These are phyloP conservation scores for Hermetia illucens DNA, from an alignment of 1,140 invertebrate species.

Conservation along the genomic window DNA sequence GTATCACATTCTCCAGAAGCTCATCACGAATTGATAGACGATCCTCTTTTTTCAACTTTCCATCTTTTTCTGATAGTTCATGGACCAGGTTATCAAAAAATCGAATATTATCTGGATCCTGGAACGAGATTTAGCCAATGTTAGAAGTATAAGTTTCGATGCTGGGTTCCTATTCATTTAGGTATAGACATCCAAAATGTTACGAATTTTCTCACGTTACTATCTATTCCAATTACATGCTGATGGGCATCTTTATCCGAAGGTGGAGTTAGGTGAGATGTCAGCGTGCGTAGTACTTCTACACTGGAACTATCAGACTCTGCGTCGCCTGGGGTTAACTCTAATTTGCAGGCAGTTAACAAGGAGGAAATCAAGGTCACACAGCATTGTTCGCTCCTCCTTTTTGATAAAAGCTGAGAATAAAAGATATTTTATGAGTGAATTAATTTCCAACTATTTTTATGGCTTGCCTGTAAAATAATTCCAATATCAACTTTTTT, in stretches of 20 bases:
- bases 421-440: neutral
- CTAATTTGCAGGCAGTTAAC: constrained; percentile 18
- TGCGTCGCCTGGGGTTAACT: constrained; percentile 15
- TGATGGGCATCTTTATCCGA: constrained; percentile 25
- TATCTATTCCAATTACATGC: too few relatives aligned
- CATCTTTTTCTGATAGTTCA: constrained; percentile 1
- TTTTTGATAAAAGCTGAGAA: neutral
- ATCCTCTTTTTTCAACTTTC: neutral
- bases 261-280: constrained; percentile 10
- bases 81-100: constrained; percentile 7
- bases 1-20: constrained; percentile 2
- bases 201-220: too few relatives aligned
- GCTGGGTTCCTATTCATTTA: too few relatives aligned
- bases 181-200: too few relatives aligned
- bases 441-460: neutral
- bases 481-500: constrained; percentile 38
- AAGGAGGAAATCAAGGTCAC: constrained; percentile 1
- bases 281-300: constrained; percentile 34
- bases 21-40: neutral
- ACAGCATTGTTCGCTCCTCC: constrained; percentile 5
- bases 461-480: constrained; percentile 34
- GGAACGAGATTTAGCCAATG: too few relatives aligned
- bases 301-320: constrained; percentile 37
- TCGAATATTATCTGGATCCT: constrained; percentile 4
- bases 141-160: too few relatives aligned